Conservation (phyloP, 23 tunicate species). For the Styela clava region DNA sequence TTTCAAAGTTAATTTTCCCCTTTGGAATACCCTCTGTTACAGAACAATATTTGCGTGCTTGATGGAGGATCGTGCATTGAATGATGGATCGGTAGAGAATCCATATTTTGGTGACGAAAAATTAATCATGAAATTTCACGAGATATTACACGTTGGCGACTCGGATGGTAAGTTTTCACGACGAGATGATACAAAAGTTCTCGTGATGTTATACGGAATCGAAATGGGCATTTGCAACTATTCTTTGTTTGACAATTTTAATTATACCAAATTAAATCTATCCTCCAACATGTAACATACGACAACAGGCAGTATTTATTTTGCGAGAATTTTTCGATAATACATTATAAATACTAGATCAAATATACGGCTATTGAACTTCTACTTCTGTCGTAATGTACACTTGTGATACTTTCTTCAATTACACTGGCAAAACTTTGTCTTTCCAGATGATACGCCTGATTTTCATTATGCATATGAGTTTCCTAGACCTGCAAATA, state of each 20-base stretch:
- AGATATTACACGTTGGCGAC: conserved; percentile 35
- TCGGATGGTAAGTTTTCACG: neutral
- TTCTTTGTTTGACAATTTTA: too few relatives aligned
- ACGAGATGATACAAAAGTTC: neutral
- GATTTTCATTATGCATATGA: neutral
- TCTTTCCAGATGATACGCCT: neutral
- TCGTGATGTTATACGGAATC: too few relatives aligned
- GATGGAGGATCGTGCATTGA: conserved; percentile 44
- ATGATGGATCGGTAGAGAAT: conserved; percentile 37
- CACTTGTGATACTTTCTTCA: too few relatives aligned
- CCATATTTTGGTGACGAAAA: conserved; percentile 62
- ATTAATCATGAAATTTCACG: conserved; percentile 35
- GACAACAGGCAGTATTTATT: too few relatives aligned
- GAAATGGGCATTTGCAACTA: too few relatives aligned
- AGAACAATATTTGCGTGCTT: conserved; percentile 66
- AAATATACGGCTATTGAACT: too few relatives aligned
- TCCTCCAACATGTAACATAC: too few relatives aligned
- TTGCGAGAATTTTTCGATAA: too few relatives aligned
- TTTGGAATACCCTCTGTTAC: neutral
- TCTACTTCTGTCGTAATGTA: too few relatives aligned
- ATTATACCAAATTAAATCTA: too few relatives aligned
- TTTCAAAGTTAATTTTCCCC: neutral
- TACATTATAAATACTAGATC: too few relatives aligned
- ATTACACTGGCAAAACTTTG: too few relatives aligned
- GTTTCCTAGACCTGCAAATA: neutral